Evolutionary conservation across 2,113 vertebrate species (phyloP).

Genomic region (Thymallus thymallus): DNA sequence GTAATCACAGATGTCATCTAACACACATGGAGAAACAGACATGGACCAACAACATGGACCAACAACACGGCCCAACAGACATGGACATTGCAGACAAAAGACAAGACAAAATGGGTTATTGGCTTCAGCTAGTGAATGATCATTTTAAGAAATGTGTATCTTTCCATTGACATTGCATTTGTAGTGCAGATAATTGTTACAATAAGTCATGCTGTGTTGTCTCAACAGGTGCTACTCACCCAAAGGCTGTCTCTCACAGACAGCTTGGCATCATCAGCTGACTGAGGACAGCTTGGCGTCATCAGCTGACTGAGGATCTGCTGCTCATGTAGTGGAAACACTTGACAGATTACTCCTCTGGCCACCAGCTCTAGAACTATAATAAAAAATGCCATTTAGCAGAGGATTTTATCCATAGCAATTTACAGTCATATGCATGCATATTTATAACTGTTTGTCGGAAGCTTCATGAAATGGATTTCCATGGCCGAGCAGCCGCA

Average conservation of each 20-base stretch:
- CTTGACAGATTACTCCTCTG: constrained; percentile 89
- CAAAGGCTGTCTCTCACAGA: constrained; percentile 90
- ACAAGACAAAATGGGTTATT: background rate
- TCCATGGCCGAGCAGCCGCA: no score
- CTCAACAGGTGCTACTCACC: constrained; percentile 67
- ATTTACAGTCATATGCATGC: no score
- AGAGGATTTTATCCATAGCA: no score
- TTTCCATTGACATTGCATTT: no score
- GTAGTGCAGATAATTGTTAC: no score
- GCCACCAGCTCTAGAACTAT: constrained; percentile 89
- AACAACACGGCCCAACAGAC: background rate
- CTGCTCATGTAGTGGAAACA: constrained; percentile 94
- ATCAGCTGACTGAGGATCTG: constrained; percentile 92
- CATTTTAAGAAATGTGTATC: no score
- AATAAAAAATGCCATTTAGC: background rate
- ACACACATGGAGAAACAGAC: background rate
- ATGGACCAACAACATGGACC: background rate
- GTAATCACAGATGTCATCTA: constrained; percentile 96
- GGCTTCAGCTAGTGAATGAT: no score
- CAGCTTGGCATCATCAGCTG: constrained; percentile 95
- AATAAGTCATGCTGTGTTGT: background rate
- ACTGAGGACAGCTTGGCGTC: constrained; percentile 91
- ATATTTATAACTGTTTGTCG: no score
- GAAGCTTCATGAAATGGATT: no score
- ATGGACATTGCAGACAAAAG: background rate